Evolutionary conservation across 35 echinoderm and acorn worm genomes (phyloP).

Genomic region (Eucidaris tribuloides): DNA sequence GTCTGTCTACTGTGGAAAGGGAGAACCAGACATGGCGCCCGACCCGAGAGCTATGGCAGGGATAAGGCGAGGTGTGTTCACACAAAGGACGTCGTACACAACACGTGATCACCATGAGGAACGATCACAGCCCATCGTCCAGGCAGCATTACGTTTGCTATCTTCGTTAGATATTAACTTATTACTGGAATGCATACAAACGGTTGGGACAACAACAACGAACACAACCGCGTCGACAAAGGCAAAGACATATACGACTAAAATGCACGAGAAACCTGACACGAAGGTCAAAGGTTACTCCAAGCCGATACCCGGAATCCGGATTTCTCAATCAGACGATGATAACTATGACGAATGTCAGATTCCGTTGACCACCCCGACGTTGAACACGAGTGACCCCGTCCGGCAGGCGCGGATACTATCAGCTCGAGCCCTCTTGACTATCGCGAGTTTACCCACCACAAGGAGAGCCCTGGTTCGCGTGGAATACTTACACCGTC

Average conservation of each 20-base stretch:
- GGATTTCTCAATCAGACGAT: slow-evolving; percentile 23
- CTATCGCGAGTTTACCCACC: slow-evolving; percentile 49
- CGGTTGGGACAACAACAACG: not conserved
- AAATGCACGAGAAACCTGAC: not conserved
- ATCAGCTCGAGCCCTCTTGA: slow-evolving; percentile 45
- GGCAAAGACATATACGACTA: not conserved
- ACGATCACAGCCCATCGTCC: not conserved
- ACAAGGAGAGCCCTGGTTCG: slow-evolving; percentile 44
- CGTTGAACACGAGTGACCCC: not conserved
- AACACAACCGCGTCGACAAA: not conserved
- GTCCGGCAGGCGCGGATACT: slow-evolving; percentile 41
- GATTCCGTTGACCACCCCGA: not conserved
- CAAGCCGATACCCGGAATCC: not conserved
- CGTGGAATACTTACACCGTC: slow-evolving; percentile 33
- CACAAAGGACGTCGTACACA: slow-evolving; percentile 1
- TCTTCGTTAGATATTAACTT: slow-evolving; percentile 46
- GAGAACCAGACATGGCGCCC: not conserved
- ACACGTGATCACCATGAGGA: slow-evolving; percentile 7
- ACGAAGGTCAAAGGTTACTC: slow-evolving; percentile 4
- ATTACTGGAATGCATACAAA: slow-evolving; percentile 47
- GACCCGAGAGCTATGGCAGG: not conserved
- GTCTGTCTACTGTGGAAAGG: not conserved
- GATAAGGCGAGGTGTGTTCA: slow-evolving; percentile 8
- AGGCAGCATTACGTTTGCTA: slow-evolving; percentile 25
- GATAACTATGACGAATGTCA: not conserved